Conservation (phyloP, 2,797 vertebrate genomes). For the Poecilia velifera region DNA sequence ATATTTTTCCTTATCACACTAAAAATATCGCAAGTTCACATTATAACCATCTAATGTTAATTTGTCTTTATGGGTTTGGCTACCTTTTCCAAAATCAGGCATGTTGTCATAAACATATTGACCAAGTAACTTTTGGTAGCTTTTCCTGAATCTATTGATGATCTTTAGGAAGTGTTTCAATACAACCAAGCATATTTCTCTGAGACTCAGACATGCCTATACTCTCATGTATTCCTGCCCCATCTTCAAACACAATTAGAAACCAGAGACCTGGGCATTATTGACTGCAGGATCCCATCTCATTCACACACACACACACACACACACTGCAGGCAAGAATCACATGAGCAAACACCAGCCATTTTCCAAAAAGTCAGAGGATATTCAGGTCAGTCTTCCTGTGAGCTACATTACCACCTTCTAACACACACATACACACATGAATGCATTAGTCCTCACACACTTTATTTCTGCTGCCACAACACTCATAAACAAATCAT, state of each 20-base stretch:
- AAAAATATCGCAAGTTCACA: background rate
- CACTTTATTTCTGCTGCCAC: background rate
- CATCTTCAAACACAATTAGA: constrained; percentile 4
- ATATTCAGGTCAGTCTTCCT: constrained; percentile 19
- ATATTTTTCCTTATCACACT: background rate
- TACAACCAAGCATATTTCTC: background rate
- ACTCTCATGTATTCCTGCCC: background rate
- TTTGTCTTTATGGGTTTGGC: background rate
- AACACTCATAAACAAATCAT: constrained; percentile 7
- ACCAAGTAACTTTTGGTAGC: background rate
- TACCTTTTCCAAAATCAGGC: background rate
- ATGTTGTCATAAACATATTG: background rate
- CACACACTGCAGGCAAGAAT: constrained; percentile 13
- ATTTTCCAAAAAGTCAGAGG: constrained; percentile 25
- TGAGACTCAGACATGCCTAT: constrained; percentile 3
- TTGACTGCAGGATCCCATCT: constrained; percentile 7
- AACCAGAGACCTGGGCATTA: background rate
- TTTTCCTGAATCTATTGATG: background rate
- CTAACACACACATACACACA: constrained; percentile 8
- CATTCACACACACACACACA: background rate
- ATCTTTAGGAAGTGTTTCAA: background rate
- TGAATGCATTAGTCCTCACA: background rate
- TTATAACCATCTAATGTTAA: background rate
- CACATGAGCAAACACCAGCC: constrained; percentile 18
- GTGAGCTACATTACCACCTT: background rate